Evolutionary conservation across 2,113 vertebrate genomes (phyloP), one percentile per base, ranked within the genome.

Genomic region (Megalops atlanticus): DNA sequence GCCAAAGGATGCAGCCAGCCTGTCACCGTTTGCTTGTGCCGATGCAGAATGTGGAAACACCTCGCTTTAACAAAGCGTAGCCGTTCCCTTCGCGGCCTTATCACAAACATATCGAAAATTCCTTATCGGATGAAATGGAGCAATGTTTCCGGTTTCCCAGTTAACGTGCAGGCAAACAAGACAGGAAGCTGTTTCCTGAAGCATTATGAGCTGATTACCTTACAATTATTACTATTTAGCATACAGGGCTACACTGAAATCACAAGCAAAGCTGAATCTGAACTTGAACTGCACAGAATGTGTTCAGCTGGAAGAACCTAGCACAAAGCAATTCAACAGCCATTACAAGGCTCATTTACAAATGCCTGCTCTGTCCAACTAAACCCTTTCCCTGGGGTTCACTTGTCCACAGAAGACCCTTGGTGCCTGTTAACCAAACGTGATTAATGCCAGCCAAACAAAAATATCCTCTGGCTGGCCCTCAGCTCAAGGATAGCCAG

Each of bases 101-200:
- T 43, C 27, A 43, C 43, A 79, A 79, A 79, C 38, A n/a, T 27
- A 24, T 54, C 49, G n/a, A 54, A 54, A 54, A 54, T 54, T 2
- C 24, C 3, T 54, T 54, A 21, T 43, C 43, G 70, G 58, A 69
- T 33, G 45, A 35, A 69, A 70, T 4, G 11, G 3, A 64, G 1
- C 7, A 52, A 45, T 33, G 15, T 7, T 27, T 75, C 24, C n/a
- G 0, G 21, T 43, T 73, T 45, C 15, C 24, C 11, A 3, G 18
- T 49, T 16, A 49, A n/a, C n/a, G n/a, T n/a, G 12, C 49, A 54
- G 47, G 24, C 18, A 21, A 54, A 49, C 47, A 49, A 49, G 2
- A 49, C 11, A 54, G 49, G 16, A 54, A 21, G 49, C 49, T 21
- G 11, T 52, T 54, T 54, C 24, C 18, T 21, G 24, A 54, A 54